Percentiles rank a stretch among this genome's conserved stretches.
Conservation (phyloP, 2,113 vertebrate genomes). For the Syrmaticus mikado region DNA sequence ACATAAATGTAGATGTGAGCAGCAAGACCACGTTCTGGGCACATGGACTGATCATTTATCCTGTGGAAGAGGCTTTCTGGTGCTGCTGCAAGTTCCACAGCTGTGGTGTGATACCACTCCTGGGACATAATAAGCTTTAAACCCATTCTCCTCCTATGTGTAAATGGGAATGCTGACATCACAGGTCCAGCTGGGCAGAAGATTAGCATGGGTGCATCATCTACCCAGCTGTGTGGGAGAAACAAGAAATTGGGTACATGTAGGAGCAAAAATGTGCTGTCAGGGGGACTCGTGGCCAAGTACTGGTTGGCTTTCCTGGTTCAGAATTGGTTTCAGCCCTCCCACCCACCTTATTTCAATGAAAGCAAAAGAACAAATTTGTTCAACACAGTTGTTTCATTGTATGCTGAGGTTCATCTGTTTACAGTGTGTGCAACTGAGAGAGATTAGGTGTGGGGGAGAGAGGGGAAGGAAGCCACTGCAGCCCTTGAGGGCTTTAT, state of each 20-base stretch:
- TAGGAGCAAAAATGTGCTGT: not conserved
- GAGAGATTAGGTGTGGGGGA: slow-evolving; percentile 12
- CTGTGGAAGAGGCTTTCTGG: not conserved
- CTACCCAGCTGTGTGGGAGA: not conserved
- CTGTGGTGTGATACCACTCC: not conserved
- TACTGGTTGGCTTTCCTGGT: not conserved
- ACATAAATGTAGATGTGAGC: not conserved
- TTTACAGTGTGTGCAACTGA: not conserved
- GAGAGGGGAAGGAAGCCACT: not conserved
- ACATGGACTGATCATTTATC: not conserved
- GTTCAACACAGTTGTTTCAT: not conserved
- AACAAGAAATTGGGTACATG: not conserved
- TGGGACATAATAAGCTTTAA: not conserved
- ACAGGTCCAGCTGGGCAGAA: not conserved
- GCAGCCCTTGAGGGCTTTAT: not conserved
- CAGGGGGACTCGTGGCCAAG: not conserved
- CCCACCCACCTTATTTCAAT: not conserved
- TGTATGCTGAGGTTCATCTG: not conserved
- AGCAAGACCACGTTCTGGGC: not conserved
- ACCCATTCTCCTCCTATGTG: not conserved
- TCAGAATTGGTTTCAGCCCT: not conserved
- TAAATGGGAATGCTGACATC: not conserved
- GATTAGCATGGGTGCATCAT: not conserved
- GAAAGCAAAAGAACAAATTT: not conserved
- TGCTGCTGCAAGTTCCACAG: not conserved